These are phyloP conservation scores for human DNA, from an alignment of 2,113 vertebrate species.

Conservation along the genomic window DNA sequence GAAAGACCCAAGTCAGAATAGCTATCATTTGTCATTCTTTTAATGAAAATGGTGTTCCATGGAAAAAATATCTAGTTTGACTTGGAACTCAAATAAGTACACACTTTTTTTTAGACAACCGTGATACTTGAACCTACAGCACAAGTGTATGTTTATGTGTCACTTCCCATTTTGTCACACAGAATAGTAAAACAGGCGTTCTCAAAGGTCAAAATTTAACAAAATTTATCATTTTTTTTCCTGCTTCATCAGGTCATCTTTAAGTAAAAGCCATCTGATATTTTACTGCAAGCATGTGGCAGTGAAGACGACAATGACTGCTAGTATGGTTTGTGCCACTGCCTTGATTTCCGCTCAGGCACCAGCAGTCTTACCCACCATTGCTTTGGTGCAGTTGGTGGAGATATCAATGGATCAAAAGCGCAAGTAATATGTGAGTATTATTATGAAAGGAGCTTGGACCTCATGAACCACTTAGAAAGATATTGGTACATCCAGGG, in stretches of 20 bases:
- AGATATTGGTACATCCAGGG: background rate
- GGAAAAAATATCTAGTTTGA: background rate
- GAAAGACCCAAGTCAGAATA: background rate
- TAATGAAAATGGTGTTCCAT: background rate
- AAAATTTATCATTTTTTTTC: background rate
- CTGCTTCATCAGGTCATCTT: background rate
- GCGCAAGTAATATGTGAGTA: background rate
- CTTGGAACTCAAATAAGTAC: background rate
- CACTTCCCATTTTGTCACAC: background rate
- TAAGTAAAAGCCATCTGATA: background rate
- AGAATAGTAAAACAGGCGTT: background rate
- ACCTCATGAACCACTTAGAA: background rate
- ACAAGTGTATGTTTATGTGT: background rate
- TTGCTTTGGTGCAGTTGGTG: background rate
- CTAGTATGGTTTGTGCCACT: background rate
- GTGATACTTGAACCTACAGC: background rate
- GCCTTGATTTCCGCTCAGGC: background rate
- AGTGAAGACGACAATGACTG: background rate
- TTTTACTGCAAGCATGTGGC: background rate
- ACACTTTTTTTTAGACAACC: background rate
- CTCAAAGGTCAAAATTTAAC: background rate
- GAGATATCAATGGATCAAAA: background rate
- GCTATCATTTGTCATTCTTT: background rate
- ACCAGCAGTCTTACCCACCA: background rate
- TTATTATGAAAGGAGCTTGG: background rate